Evolutionary conservation across 2,797 vertebrate species (phyloP).

Genomic region (Enteromius mattozi): DNA sequence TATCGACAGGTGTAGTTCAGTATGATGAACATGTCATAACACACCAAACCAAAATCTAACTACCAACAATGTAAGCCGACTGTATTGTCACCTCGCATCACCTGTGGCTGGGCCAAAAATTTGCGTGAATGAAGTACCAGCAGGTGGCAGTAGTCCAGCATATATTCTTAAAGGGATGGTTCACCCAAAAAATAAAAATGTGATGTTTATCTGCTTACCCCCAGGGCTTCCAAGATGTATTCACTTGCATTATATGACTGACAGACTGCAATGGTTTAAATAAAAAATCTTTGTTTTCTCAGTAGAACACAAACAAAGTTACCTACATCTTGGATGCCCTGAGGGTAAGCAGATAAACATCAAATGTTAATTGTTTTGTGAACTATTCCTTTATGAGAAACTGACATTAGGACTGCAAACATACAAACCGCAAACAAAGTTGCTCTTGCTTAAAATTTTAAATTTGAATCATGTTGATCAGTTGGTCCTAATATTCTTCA

Average conservation of each 20-base stretch:
- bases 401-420: background rate
- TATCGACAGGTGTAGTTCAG: background rate
- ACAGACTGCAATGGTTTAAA: too few relatives aligned
- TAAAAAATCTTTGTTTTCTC: too few relatives aligned
- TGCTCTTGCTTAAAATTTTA: background rate
- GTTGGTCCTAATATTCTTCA: background rate
- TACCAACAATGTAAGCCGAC: background rate
- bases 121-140: background rate
- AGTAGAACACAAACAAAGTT: too few relatives aligned
- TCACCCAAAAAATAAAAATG: too few relatives aligned
- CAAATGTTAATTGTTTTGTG: too few relatives aligned
- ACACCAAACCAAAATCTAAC: background rate
- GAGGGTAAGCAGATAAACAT: too few relatives aligned
- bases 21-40: background rate
- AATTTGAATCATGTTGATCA: background rate
- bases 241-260: too few relatives aligned
- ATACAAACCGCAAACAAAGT: background rate
- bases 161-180: background rate
- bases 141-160: background rate
- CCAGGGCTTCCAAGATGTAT: too few relatives aligned
- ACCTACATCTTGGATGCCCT: too few relatives aligned
- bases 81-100: too few relatives aligned
- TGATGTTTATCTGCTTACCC: too few relatives aligned
- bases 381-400: background rate
- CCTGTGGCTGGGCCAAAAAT: background rate